A percentile compares a stretch with the other conserved stretches of the same genome.
Conservation (phyloP, 2,888 invertebrate species). For the Meandrusa payeni region DNA sequence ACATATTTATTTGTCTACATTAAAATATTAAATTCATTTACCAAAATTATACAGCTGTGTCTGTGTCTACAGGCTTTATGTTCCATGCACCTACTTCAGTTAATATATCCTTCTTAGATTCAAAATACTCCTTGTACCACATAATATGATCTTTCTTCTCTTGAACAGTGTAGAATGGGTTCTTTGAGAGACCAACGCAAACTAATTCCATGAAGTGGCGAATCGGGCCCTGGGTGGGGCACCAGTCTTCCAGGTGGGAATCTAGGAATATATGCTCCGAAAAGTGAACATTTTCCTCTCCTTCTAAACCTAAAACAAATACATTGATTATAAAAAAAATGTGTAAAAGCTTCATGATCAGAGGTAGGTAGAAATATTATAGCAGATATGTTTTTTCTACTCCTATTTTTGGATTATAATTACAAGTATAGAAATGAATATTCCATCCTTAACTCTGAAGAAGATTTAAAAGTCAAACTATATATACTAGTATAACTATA, state of each 20-base stretch:
- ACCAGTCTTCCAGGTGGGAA: conserved; percentile 91
- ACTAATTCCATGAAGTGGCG: conserved; percentile 99
- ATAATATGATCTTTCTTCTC: conserved; percentile 94
- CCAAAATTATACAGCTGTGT: conserved; percentile 37
- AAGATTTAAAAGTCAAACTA: no score
- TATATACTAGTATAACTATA: no score
- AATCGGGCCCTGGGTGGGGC: conserved; percentile 94
- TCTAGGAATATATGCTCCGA: conserved; percentile 97
- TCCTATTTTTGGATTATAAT: no score
- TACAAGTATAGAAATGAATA: no score
- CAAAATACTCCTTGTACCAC: conserved; percentile 96
- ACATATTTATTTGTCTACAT: conserved; percentile 10
- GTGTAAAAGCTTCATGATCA: no score
- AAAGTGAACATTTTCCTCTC: conserved; percentile 88
- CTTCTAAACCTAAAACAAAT: conserved; percentile 82
- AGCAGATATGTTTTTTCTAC: no score
- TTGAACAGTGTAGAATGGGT: conserved; percentile 92
- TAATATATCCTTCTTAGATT: conserved; percentile 87
- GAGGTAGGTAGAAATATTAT: no score
- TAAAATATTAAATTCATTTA: conserved; percentile 6
- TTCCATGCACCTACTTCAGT: conserved; percentile 83
- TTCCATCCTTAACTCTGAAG: no score
- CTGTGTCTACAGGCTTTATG: conserved; percentile 34
- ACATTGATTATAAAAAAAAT: no score
- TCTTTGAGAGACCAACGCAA: conserved; percentile 95